A percentile compares a stretch with the other conserved stretches of the same genome.
Evolutionary conservation across 2,113 vertebrate species (phyloP).

Genomic region (Acanthochromis polyacanthus): DNA sequence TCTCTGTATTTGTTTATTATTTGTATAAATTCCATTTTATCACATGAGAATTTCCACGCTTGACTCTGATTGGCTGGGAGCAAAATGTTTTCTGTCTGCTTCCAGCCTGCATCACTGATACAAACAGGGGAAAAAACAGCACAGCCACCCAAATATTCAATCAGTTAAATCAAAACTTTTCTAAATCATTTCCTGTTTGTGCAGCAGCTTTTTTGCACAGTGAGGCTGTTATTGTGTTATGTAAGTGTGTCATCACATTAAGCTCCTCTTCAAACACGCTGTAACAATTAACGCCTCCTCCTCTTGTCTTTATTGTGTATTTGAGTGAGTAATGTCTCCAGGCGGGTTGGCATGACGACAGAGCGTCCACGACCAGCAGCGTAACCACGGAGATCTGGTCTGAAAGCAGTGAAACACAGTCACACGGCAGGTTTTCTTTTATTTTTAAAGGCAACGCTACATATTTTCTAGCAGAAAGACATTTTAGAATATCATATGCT

Average conservation of each 20-base stretch:
- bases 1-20: too few species aligned
- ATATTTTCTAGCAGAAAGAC: neutral
- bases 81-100: too few species aligned
- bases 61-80: too few species aligned
- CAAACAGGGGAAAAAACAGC: too few species aligned
- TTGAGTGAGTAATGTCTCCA: conserved; percentile 31
- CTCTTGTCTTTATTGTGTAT: conserved; percentile 9
- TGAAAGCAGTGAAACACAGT: conserved; percentile 7
- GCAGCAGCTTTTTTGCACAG: too few species aligned
- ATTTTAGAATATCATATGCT: neutral
- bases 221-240: too few species aligned
- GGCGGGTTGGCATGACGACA: conserved; percentile 68
- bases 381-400: conserved; percentile 43
- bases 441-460: neutral
- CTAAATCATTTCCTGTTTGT: too few species aligned
- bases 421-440: neutral
- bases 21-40: too few species aligned
- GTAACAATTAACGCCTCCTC: conserved; percentile 18
- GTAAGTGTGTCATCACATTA: conserved; percentile 11
- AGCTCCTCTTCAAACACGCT: conserved; percentile 36
- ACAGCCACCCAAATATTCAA: too few species aligned
- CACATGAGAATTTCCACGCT: too few species aligned
- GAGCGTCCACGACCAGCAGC: conserved; percentile 21
- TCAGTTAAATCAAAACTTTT: too few species aligned
- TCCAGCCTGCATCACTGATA: too few species aligned